phyloP scores from a whole-genome alignment of 2,888 invertebrate genomes.

The Latrodectus elegans region DNA sequence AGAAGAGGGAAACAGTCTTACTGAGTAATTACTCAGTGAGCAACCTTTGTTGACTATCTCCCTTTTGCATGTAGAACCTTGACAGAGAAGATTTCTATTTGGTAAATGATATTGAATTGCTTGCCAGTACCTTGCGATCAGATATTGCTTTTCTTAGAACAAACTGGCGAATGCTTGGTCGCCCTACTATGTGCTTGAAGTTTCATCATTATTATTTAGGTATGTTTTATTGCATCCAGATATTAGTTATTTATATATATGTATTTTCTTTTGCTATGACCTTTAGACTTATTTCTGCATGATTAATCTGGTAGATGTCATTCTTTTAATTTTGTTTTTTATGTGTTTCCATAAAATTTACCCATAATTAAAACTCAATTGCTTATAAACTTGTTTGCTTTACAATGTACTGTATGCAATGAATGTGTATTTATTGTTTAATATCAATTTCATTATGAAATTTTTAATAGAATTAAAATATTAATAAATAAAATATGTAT shows the following conservation, averaged over 20 bases:
- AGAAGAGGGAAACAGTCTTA: no score
- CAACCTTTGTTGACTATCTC: conserved; percentile 16
- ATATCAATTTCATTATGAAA: no score
- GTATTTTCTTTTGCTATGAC: background rate
- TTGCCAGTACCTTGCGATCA: conserved; percentile 97
- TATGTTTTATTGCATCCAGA: conserved; percentile 39
- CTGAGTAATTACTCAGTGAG: no score
- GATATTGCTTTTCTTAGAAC: conserved; percentile 98
- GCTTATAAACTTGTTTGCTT: no score
- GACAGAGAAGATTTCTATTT: conserved; percentile 98
- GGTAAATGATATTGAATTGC: conserved; percentile 96
- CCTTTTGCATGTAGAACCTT: conserved; percentile 85
- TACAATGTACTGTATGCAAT: no score
- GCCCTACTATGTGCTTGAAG: conserved; percentile 92
- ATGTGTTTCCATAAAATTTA: no score
- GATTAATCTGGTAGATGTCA: background rate
- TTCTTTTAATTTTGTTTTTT: no score
- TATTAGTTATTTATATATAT: background rate
- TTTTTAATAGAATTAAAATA: no score
- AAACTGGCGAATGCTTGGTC: conserved; percentile 98
- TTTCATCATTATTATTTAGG: conserved; percentile 69
- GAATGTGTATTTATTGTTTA: no score
- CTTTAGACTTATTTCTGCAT: background rate
- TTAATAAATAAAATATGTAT: no score
- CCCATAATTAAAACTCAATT: no score